These are phyloP conservation scores for Passer domesticus DNA, from an alignment of 2,113 vertebrate species.

Conservation along the genomic window DNA sequence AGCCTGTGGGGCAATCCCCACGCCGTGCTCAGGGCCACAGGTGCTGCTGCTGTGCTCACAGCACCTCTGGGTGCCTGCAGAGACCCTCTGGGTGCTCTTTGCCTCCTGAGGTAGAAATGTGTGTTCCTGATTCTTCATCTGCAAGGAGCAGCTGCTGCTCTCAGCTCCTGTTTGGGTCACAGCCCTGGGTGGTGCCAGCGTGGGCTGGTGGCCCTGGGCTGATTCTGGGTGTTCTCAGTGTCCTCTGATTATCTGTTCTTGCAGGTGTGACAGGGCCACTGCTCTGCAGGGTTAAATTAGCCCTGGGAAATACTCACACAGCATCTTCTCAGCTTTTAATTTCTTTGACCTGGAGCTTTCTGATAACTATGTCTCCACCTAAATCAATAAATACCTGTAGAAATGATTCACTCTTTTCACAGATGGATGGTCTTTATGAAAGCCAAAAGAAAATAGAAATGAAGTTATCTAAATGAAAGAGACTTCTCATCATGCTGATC, in stretches of 20 bases:
- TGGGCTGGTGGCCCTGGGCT: background rate
- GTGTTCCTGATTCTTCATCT: background rate
- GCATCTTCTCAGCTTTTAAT: background rate
- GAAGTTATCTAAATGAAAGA: background rate
- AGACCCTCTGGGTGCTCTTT: background rate
- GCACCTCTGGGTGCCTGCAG: background rate
- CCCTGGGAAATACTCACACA: background rate
- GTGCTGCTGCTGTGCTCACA: background rate
- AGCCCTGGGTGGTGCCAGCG: background rate
- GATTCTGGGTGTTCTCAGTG: accelerated
- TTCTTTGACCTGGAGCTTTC: background rate
- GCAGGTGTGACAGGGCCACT: background rate
- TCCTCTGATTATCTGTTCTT: background rate
- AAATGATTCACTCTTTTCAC: background rate
- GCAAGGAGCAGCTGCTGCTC: background rate
- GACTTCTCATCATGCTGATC: background rate
- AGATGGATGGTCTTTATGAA: background rate
- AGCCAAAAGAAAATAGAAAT: background rate
- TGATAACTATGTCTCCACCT: background rate
- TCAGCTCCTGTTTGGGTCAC: accelerated
- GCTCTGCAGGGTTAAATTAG: background rate
- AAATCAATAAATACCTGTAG: background rate
- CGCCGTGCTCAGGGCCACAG: background rate
- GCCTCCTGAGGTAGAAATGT: background rate
- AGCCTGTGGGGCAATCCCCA: background rate